Evolutionary conservation across 2,888 invertebrate species (phyloP).

Genomic region (Drosophila demipolita): DNA sequence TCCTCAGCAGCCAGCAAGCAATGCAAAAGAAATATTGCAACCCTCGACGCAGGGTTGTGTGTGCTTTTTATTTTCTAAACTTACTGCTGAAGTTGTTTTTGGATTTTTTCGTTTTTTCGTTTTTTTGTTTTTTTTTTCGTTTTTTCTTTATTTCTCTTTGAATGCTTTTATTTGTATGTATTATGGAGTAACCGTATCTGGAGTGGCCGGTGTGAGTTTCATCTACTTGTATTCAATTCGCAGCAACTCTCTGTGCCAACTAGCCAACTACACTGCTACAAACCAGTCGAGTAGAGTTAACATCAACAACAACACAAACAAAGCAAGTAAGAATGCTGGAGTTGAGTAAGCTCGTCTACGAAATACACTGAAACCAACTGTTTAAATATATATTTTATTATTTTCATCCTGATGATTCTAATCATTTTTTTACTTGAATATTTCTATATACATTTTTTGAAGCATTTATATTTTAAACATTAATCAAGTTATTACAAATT

Average conservation of each 20-base stretch:
- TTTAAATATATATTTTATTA: no score
- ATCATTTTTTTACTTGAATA: no score
- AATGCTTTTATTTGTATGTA: conserved; percentile 26
- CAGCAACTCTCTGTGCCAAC: conserved; percentile 62
- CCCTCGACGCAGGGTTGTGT: conserved; percentile 75
- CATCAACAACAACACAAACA: not conserved
- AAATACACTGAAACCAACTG: not conserved
- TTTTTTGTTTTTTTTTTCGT: conserved; percentile 29
- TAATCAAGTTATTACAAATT: no score
- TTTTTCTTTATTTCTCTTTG: conserved; percentile 13
- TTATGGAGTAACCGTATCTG: conserved; percentile 48
- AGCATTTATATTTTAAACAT: no score
- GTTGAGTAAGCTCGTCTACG: not conserved
- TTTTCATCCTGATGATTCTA: no score
- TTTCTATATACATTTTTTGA: no score
- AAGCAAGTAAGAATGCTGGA: not conserved
- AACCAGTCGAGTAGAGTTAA: not conserved
- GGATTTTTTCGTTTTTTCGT: conserved; percentile 14
- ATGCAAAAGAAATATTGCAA: conserved; percentile 82
- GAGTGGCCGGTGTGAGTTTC: conserved; percentile 77
- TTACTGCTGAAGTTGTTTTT: conserved; percentile 44
- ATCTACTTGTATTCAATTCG: conserved; percentile 77
- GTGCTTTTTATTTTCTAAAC: conserved; percentile 70
- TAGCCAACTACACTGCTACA: conserved; percentile 24
- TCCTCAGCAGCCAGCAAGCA: conserved; percentile 44